phyloP scores from a whole-genome alignment of 2,888 invertebrate species.

The Hyles lineata region DNA sequence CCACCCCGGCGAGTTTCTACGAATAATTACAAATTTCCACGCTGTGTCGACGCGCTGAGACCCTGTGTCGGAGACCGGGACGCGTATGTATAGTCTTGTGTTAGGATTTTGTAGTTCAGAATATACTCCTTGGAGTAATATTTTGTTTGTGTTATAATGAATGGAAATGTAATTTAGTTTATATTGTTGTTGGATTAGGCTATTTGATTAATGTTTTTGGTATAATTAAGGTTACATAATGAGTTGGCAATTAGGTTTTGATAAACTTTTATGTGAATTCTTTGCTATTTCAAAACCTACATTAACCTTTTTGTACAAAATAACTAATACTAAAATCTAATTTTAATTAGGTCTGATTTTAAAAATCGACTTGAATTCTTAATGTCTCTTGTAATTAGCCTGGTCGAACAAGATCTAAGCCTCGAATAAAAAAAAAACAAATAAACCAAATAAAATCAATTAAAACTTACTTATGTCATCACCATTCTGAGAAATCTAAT shows the following conservation, averaged over 20 bases:
- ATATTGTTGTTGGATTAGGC: constrained; percentile 19
- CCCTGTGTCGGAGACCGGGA: constrained; percentile 8
- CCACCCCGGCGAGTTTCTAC: constrained; percentile 33
- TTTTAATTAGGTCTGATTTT: too few species aligned
- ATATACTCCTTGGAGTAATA: constrained; percentile 39
- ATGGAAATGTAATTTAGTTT: constrained; percentile 24
- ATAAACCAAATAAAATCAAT: too few species aligned
- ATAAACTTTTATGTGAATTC: not conserved
- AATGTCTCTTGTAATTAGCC: too few species aligned
- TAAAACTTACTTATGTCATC: not conserved
- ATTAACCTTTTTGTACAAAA: too few species aligned
- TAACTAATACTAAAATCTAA: too few species aligned
- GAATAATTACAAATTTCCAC: constrained; percentile 40
- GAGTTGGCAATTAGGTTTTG: not conserved
- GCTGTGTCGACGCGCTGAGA: constrained; percentile 35
- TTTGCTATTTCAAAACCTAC: not conserved
- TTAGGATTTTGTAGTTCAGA: constrained; percentile 43
- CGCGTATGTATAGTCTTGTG: constrained; percentile 33
- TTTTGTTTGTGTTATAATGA: constrained; percentile 36
- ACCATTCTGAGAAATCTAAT: too few species aligned
- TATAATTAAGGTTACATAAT: not conserved
- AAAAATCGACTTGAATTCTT: too few species aligned
- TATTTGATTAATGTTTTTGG: not conserved
- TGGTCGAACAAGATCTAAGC: too few species aligned
- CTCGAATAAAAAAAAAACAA: too few species aligned